Conservation (phyloP, 2,797 vertebrate genomes). For the Scolopax rusticola region DNA sequence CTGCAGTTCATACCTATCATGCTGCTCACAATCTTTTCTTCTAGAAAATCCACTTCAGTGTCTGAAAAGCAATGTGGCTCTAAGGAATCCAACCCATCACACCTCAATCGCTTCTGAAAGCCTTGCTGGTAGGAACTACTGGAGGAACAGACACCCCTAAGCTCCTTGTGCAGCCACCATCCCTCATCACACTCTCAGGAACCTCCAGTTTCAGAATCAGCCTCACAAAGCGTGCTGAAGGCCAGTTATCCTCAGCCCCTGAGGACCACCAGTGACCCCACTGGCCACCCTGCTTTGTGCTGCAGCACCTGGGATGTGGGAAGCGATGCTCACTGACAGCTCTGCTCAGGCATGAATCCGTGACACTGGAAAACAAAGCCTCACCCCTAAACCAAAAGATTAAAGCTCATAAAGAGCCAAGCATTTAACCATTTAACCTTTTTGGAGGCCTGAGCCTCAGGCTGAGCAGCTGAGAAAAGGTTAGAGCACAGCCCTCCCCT, state of each 20-base stretch:
- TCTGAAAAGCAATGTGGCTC: background rate
- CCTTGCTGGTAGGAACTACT: background rate
- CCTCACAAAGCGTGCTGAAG: background rate
- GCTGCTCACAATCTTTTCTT: background rate
- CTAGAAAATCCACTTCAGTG: background rate
- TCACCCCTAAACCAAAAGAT: background rate
- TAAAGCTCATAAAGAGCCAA: background rate
- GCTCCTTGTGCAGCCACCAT: background rate
- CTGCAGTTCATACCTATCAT: rapidly evolving
- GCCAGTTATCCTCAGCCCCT: background rate
- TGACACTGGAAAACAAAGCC: background rate
- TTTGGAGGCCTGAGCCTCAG: background rate
- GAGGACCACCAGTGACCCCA: background rate
- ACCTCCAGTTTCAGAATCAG: background rate
- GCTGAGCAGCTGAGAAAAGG: background rate
- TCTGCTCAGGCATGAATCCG: background rate
- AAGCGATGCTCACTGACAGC: background rate
- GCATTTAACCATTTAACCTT: no score
- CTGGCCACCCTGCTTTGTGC: background rate
- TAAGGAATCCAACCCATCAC: background rate
- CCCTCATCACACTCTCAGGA: rapidly evolving
- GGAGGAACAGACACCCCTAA: background rate
- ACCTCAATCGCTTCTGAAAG: background rate
- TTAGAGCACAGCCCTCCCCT: background rate
- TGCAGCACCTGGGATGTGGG: no score